These are phyloP conservation scores for Aplysina aerophoba DNA, from an alignment of 37 sponge, comb jelly and placozoan genomes.

Conservation along the genomic window DNA sequence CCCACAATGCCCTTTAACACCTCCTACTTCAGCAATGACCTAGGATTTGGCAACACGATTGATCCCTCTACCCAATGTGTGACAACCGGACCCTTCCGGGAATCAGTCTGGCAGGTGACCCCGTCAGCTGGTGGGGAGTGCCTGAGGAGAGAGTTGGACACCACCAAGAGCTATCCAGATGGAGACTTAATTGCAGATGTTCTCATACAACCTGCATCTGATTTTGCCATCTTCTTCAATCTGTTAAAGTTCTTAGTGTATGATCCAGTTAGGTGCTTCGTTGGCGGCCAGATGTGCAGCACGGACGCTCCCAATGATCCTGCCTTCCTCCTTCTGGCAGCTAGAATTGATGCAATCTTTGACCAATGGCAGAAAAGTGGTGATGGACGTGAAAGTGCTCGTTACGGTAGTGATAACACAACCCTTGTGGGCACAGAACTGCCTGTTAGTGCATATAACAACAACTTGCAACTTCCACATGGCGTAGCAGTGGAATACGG, in stretches of 20 bases:
- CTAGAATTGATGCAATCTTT: slow-evolving; percentile 63
- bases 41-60: slow-evolving; percentile 69
- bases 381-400: slow-evolving; percentile 10
- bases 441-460: slow-evolving; percentile 42
- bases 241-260: slow-evolving; percentile 63
- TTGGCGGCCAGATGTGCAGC: slow-evolving; percentile 75
- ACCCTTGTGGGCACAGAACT: slow-evolving; percentile 33
- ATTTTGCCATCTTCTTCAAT: slow-evolving; percentile 50
- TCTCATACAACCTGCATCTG: slow-evolving; percentile 36
- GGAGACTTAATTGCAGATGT: slow-evolving; percentile 53
- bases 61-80: slow-evolving; percentile 54
- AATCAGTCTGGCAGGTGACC: slow-evolving; percentile 37
- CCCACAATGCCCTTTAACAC: slow-evolving; percentile 60
- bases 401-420: slow-evolving; percentile 52
- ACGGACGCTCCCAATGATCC: slow-evolving; percentile 68
- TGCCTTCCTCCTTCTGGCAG: slow-evolving; percentile 53
- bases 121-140: slow-evolving; percentile 77
- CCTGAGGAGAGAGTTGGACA: slow-evolving; percentile 55
- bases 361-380: slow-evolving; percentile 63
- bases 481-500: slow-evolving; percentile 52
- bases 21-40: slow-evolving; percentile 46
- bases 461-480: slow-evolving; percentile 59
- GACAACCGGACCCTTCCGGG: slow-evolving; percentile 59
- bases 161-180: slow-evolving; percentile 49
- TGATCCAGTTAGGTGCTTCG: slow-evolving; percentile 62